Percentiles rank a stretch among this genome's conserved stretches.
Evolutionary conservation across 2,888 invertebrate genomes (phyloP).

Genomic region (Cataglyphis livida): DNA sequence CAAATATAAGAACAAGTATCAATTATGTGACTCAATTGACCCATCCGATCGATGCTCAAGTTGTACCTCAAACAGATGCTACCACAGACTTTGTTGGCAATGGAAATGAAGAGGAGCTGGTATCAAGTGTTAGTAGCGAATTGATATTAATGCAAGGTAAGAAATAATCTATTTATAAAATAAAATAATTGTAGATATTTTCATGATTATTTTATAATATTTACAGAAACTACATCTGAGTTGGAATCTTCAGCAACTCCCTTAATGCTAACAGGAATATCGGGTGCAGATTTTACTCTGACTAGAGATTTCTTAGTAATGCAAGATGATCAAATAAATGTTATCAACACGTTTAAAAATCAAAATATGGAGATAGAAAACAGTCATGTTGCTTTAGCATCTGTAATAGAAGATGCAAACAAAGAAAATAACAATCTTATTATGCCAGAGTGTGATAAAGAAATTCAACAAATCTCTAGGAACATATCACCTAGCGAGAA

Average conservation of each 20-base stretch:
- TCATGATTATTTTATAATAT: background rate
- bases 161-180: background rate
- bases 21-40: slow-evolving; percentile 79
- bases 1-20: slow-evolving; percentile 75
- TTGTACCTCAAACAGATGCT: slow-evolving; percentile 74
- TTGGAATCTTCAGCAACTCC: slow-evolving; percentile 81
- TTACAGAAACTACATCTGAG: slow-evolving; percentile 79
- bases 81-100: slow-evolving; percentile 80
- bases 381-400: slow-evolving; percentile 56
- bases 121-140: slow-evolving; percentile 80
- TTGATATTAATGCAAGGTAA: slow-evolving; percentile 84
- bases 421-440: slow-evolving; percentile 62
- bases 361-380: slow-evolving; percentile 76
- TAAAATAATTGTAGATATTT: background rate
- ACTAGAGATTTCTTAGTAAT: slow-evolving; percentile 83
- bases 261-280: slow-evolving; percentile 82
- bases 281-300: slow-evolving; percentile 81
- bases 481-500: slow-evolving; percentile 51
- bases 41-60: slow-evolving; percentile 75
- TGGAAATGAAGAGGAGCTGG: slow-evolving; percentile 79
- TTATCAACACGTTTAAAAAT: slow-evolving; percentile 81
- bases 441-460: slow-evolving; percentile 20
- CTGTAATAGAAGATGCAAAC: slow-evolving; percentile 60
- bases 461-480: slow-evolving; percentile 54
- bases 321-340: slow-evolving; percentile 84